A percentile compares a stretch with the other conserved stretches of the same genome.
Conservation (phyloP, 2,888 invertebrate species). For the Mythimna vitellina region DNA sequence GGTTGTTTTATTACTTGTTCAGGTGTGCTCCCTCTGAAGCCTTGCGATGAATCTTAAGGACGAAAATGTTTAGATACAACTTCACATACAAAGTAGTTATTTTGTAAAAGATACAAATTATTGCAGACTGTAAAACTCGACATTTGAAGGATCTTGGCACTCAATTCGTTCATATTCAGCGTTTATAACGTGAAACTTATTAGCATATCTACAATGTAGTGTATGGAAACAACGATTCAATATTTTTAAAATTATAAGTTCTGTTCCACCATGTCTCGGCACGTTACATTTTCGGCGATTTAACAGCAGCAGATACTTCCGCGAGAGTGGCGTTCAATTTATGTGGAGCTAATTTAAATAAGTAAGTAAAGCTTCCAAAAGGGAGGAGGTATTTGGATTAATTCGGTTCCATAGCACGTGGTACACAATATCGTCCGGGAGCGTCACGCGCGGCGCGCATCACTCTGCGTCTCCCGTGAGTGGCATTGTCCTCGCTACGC, state of each 20-base stretch:
- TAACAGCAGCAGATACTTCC: constrained; percentile 2
- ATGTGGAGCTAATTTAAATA: constrained; percentile 34
- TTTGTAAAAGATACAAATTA: background rate
- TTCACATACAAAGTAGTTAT: background rate
- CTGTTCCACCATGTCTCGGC: background rate
- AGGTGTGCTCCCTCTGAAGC: constrained; percentile 21
- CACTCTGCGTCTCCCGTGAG: constrained; percentile 63
- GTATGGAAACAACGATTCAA: constrained; percentile 8
- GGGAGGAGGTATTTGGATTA: constrained; percentile 23
- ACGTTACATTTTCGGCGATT: constrained; percentile 6
- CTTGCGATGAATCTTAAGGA: background rate
- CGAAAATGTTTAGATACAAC: background rate
- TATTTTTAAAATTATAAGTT: background rate
- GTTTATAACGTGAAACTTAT: background rate
- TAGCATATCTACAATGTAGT: background rate
- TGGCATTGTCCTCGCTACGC: constrained; percentile 46
- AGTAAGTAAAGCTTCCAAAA: constrained; percentile 13
- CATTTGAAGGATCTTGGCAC: background rate
- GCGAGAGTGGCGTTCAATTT: constrained; percentile 22
- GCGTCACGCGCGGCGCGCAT: constrained; percentile 54
- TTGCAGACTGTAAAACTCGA: background rate
- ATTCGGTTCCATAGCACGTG: constrained; percentile 18
- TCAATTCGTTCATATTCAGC: background rate
- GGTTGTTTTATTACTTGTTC: constrained; percentile 41
- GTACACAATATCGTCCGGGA: constrained; percentile 30